Conservation (phyloP, 1,140 invertebrate genomes). For the Pissodes strobi region DNA sequence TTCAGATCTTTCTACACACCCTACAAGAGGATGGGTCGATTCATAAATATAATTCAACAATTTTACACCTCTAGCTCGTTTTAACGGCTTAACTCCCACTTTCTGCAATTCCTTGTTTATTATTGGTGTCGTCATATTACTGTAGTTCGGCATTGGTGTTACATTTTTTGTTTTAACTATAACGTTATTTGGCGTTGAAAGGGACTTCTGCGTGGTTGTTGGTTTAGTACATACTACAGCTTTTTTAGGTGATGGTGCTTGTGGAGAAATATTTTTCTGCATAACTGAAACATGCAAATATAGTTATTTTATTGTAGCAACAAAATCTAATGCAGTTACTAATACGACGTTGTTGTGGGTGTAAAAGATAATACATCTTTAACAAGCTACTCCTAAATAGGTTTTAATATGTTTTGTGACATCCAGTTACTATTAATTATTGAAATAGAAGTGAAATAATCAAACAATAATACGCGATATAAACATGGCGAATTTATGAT, state of each 20-base stretch:
- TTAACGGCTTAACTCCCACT: slow-evolving; percentile 64
- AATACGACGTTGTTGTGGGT: no score
- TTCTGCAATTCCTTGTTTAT: slow-evolving; percentile 60
- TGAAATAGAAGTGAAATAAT: no score
- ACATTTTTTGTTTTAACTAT: slow-evolving; percentile 60
- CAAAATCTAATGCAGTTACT: no score
- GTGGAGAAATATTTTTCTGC: background rate
- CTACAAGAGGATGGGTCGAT: slow-evolving; percentile 49
- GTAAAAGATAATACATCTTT: no score
- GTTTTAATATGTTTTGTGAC: no score
- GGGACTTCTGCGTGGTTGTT: background rate
- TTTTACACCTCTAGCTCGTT: slow-evolving; percentile 54
- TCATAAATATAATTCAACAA: slow-evolving; percentile 54
- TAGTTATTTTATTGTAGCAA: background rate
- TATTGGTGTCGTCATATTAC: slow-evolving; percentile 59
- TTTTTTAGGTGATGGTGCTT: background rate
- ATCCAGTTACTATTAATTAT: no score
- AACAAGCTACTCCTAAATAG: no score
- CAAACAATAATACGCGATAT: no score
- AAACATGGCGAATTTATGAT: no score
- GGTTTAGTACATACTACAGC: background rate
- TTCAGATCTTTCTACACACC: slow-evolving; percentile 14
- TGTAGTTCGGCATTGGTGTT: slow-evolving; percentile 61
- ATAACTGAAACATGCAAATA: background rate
- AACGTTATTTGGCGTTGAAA: slow-evolving; percentile 18